phyloP scores from a whole-genome alignment of 2,797 vertebrate species.

The Pangasius djambal region DNA sequence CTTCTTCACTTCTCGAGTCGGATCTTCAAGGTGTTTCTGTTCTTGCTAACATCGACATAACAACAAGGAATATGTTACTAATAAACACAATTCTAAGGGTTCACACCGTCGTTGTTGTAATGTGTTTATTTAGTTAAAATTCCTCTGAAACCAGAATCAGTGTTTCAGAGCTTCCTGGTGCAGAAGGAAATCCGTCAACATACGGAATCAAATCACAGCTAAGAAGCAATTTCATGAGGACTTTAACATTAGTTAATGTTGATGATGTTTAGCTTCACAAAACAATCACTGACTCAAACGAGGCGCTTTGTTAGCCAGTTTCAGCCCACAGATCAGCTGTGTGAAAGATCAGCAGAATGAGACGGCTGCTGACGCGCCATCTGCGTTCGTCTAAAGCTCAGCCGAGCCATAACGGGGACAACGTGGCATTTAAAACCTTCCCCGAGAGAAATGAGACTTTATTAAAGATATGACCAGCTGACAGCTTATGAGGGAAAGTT shows the following conservation, averaged over 20 bases:
- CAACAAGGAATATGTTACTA: background rate
- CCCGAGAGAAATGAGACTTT: background rate
- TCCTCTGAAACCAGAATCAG: background rate
- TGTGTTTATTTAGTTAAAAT: background rate
- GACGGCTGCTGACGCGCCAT: slow-evolving; percentile 34
- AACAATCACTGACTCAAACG: slow-evolving; percentile 1
- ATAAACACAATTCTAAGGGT: background rate
- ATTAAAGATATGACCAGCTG: background rate
- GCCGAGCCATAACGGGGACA: background rate
- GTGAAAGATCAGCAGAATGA: slow-evolving; percentile 15
- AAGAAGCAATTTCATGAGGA: background rate
- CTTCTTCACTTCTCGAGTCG: slow-evolving; percentile 86
- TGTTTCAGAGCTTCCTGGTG: too few relatives aligned
- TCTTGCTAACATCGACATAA: slow-evolving; percentile 67
- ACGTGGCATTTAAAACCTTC: background rate
- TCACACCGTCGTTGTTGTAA: background rate
- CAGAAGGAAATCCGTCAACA: background rate
- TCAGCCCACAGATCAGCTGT: slow-evolving; percentile 19
- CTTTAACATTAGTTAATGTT: background rate
- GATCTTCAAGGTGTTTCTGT: slow-evolving; percentile 84
- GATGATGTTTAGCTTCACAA: background rate
- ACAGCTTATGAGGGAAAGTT: background rate
- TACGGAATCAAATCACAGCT: background rate
- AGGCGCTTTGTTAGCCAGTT: background rate
- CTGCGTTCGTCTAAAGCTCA: slow-evolving; percentile 32